These are phyloP conservation scores for Calliopum simillimum DNA, from an alignment of 2,888 invertebrate species.

Conservation along the genomic window DNA sequence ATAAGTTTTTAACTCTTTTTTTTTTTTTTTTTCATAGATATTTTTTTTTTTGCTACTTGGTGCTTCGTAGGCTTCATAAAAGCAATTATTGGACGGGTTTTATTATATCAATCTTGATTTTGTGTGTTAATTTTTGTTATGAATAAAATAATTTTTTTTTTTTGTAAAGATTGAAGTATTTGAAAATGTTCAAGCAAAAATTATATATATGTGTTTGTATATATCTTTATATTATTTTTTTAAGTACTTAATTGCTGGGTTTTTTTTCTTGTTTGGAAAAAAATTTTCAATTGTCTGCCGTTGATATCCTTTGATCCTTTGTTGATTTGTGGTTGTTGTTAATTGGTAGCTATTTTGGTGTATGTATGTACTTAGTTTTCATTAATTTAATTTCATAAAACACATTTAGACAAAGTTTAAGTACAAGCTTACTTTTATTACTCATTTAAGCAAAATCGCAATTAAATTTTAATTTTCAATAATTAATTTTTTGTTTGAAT, in stretches of 20 bases:
- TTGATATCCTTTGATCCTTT: constrained; percentile 13
- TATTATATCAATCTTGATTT: constrained; percentile 61
- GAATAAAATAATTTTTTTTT: constrained; percentile 6
- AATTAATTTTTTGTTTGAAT: neutral
- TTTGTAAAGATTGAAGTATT: neutral
- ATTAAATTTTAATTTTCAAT: neutral
- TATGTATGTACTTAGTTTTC: neutral
- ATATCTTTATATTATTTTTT: neutral
- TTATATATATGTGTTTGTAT: neutral
- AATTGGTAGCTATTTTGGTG: neutral
- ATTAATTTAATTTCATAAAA: neutral
- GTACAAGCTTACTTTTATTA: neutral
- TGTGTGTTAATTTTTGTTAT: constrained; percentile 37
- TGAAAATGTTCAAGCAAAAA: too few species aligned
- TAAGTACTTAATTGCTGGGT: neutral
- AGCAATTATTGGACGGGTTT: constrained; percentile 61
- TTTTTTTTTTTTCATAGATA: constrained; percentile 7
- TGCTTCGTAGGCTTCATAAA: constrained; percentile 47
- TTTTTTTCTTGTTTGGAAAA: constrained; percentile 7
- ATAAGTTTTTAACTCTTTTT: neutral
- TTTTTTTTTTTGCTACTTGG: neutral
- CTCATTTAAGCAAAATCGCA: neutral
- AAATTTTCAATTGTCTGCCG: constrained; percentile 3
- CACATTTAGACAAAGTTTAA: neutral
- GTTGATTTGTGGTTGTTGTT: neutral